Evolutionary conservation across 2,888 invertebrate species (phyloP), one percentile per base, ranked within the genome.

Genomic region (Tholera decimalis): DNA sequence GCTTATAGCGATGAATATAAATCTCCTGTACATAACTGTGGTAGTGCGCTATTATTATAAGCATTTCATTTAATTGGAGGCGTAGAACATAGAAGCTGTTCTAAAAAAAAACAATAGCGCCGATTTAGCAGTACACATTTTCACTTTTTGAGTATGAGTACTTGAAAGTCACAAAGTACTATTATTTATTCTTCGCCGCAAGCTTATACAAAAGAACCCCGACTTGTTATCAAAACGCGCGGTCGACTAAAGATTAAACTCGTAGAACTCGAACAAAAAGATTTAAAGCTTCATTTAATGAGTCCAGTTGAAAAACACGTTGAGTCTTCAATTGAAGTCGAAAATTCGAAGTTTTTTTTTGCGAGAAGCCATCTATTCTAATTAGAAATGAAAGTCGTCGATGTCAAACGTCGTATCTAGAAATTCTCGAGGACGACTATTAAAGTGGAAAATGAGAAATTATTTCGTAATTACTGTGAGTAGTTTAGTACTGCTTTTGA

Each of bases 331-430:
- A 70, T 61, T 43, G 15, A 62, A 61, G 41, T 46, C 6, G 24
- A 62, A 50, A 13, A 44, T 55, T 51, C 26, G 0, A 47, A 18
- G 8, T 28, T 76, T 73, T 28, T 76, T 73, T 73, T 68, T 37
- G 35, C 13, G 18, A 30, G 41, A 63, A 70, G 15, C 46, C 64
- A 65, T 77, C 30, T 46, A 60, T 71, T 77, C 33, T 72, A 71
- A 74, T 74, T 60, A 71, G 13, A 46, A 72, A 56, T 51, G 13
- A 70, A 62, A 55, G 33, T 64, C 55, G 37, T 56, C 33, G 18
- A 57, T 57, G 44, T 58, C 53, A 61, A 68, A 35, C 53, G 13
- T 37, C 24, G 13, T 51, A 62, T 28, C 30, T 28, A 51, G 18
- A 28, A 47, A 55, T 62, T 61, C 18, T n/a, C 24, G 2, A 28